Base-by-base conservation (phyloP, 2,888 invertebrate species). In the Villa cingulata region DNA sequence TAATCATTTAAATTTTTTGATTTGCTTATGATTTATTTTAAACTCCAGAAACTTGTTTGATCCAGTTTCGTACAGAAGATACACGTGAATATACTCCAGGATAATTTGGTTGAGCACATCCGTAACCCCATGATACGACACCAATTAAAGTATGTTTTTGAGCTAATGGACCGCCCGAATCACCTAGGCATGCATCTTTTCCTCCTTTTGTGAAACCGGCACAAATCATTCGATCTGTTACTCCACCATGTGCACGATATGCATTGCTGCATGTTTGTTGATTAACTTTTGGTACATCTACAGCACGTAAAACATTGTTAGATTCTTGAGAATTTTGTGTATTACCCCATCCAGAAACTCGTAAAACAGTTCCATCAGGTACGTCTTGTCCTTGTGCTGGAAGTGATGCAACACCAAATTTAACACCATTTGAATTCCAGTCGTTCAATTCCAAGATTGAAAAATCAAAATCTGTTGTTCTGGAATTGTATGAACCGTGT, bases 401-500 rank as follows among this genome's bases (percentile, higher is more conserved):
- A 50, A 69, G 49, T 2, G 42, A 16, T 20, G 66, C 57, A 37
- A 49, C 45, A 14, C 58, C 57, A 14, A 64, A 43, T 20, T 47
- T 57, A 3, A 56, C 34, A 3, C 55, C 59, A 18, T 49, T 51
- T 1, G 23, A 45, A 1, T 64, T 61, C 16, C 59, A 54, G 40
- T 60, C 56, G 4, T 51, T 47, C 49, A 73, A 56, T 49, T 64
- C 56, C 18, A 73, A 52, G 7, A 73, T 47, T 1, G 70, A 63
- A 48, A 70, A 67, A 52, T 73, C 73, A 46, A 63, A 69, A 51
- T 72, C 68, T 15, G 64, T 64, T 2, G 62, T 67, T 7, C 54
- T 56, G 2, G 58, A 20, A 57, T 68, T 60, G 53, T 63, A 73
- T 4, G 61, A 50, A 9, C 62, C 57, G 54, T 73, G 70, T 18